Base-by-base conservation (phyloP, 1,140 invertebrate genomes). In the Teleopsis dalmanni region DNA sequence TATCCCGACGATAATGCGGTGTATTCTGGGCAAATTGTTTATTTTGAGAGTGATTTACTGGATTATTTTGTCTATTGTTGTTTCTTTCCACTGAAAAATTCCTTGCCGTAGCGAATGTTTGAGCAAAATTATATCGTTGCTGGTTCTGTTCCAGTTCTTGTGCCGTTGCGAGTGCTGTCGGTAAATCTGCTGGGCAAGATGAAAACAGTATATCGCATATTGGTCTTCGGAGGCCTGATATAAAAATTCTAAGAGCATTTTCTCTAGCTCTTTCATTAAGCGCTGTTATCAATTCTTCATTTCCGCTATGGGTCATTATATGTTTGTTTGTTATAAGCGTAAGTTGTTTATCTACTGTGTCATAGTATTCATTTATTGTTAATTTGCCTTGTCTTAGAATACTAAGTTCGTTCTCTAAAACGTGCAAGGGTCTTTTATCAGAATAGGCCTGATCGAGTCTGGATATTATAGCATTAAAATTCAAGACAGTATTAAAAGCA, bases 141-240 rank as follows among this genome's bases (percentile, higher is more conserved):
- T 58, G 50, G 14, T 56, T 56, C n/a, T 44, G 35, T 16, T 58
- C 48, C 3, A 51, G 25, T 25, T 56, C 54, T 43, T 58, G 52
- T 7, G 54, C 52, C 9, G 48, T 11, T 16, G 50, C 52, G 14
- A 56, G 37, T 7, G 52, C 54, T 7, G 50, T 40, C 10, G 57
- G 51, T 14, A 58, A 18, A 26, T 56, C 52, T 4, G 33, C 45
- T 10, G 52, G 50, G 36, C 47, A 21, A 19, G 50, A 29, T 13
- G 44, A 50, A 29, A 55, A 56, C 18, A 54, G 29, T 11, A 48
- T 23, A 16, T 50, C 54, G 18, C 43, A 36, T 26, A 54, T 16
- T 14, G 49, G 11, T 31, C 38, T 47, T 26, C 40, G 35, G 2
- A 38, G 26, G 4, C 53, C 49, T 14, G 38, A 51, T 31, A 55